Evolutionary conservation across 2,797 vertebrate species (phyloP).

Genomic region (Myotis myotis): DNA sequence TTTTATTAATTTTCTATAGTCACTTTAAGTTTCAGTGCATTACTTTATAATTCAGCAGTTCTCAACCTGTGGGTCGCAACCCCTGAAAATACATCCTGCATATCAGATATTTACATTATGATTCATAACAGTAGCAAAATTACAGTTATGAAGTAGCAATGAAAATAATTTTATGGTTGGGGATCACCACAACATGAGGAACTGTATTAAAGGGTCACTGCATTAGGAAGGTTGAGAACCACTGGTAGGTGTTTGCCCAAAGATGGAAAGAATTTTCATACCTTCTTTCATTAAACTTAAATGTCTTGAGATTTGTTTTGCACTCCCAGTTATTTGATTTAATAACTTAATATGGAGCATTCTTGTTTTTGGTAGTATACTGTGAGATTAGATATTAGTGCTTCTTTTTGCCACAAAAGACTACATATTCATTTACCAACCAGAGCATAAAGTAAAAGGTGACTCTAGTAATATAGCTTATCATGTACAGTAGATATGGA

Average conservation of each 20-base stretch:
- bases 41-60: background rate
- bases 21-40: background rate
- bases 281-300: background rate
- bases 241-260: background rate
- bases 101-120: too few species aligned
- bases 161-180: too few species aligned
- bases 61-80: too few species aligned
- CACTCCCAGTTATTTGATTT: constrained; percentile 13
- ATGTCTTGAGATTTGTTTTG: constrained; percentile 29
- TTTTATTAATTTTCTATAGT: background rate
- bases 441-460: background rate
- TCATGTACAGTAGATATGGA: background rate
- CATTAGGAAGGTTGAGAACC: too few species aligned
- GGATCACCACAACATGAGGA: too few species aligned
- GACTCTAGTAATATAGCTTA: background rate
- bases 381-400: background rate
- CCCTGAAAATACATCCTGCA: too few species aligned
- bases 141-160: too few species aligned
- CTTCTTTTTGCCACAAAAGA: background rate
- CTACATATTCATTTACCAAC: background rate
- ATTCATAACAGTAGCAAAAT: too few species aligned
- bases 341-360: background rate
- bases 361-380: background rate
- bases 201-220: too few species aligned
- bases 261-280: background rate